Percentiles rank a stretch among this genome's conserved stretches.
These are phyloP conservation scores for Cremastinae sp. DNA, from an alignment of 2,888 invertebrate genomes.

Conservation along the genomic window DNA sequence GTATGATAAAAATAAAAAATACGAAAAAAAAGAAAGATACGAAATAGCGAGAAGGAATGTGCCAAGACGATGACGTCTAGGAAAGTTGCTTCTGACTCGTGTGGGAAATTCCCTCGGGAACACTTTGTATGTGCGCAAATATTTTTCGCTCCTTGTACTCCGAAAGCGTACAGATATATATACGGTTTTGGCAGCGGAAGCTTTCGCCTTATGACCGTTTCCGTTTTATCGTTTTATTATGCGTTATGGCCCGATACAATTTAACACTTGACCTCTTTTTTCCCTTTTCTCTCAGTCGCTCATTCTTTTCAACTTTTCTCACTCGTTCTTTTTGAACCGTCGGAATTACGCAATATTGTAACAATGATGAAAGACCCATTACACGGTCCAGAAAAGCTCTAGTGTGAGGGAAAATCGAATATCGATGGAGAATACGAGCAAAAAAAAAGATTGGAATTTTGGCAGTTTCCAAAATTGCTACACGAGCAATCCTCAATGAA, in stretches of 20 bases:
- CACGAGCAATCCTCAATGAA: too few species aligned
- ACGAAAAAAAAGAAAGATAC: not conserved
- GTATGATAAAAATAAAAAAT: not conserved
- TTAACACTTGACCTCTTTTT: slow-evolving; percentile 45
- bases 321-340: slow-evolving; percentile 13
- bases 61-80: slow-evolving; percentile 7
- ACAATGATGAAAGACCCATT: slow-evolving; percentile 15
- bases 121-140: slow-evolving; percentile 29
- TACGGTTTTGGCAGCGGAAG: not conserved
- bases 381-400: too few species aligned
- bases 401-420: too few species aligned
- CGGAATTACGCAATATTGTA: not conserved
- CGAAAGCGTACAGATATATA: too few species aligned
- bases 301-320: too few species aligned
- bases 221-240: slow-evolving; percentile 58
- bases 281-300: not conserved
- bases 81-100: slow-evolving; percentile 22
- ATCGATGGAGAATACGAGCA: too few species aligned
- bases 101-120: slow-evolving; percentile 32
- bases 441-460: too few species aligned
- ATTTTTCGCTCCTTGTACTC: slow-evolving; percentile 6
- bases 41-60: slow-evolving; percentile 17
- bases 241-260: slow-evolving; percentile 58
- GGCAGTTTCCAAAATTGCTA: too few species aligned
- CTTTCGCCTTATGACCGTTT: slow-evolving; percentile 50